phyloP scores from a whole-genome alignment of 2,113 vertebrate genomes.

The Choloepus hoffmanni region DNA sequence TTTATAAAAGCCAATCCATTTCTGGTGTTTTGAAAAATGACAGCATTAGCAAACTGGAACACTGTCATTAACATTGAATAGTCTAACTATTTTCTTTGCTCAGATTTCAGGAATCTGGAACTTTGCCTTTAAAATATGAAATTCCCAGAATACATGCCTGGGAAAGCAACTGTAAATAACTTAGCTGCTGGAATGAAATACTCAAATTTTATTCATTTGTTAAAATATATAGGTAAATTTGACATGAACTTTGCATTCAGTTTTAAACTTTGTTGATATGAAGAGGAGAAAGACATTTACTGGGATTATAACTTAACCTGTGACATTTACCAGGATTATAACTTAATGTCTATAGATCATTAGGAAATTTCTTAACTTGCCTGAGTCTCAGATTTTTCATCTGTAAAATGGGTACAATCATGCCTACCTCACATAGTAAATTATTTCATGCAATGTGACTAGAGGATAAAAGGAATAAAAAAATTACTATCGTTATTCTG shows the following conservation, averaged over 20 bases:
- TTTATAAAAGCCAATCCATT: too few species aligned
- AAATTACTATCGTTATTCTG: slow-evolving; percentile 48
- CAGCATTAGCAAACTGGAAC: too few species aligned
- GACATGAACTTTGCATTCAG: neutral
- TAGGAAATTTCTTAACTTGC: neutral
- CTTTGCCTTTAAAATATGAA: neutral
- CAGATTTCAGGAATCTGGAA: neutral
- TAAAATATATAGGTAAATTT: too few species aligned
- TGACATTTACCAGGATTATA: slow-evolving; percentile 16
- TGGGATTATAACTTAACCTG: neutral
- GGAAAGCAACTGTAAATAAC: neutral
- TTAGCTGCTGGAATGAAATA: neutral
- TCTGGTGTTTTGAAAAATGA: too few species aligned
- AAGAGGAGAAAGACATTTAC: neutral
- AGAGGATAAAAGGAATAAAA: neutral
- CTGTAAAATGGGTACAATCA: slow-evolving; percentile 22
- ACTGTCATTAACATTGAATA: neutral
- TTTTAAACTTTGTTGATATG: neutral
- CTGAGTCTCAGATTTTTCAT: slow-evolving; percentile 15
- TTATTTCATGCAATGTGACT: neutral
- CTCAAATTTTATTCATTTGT: too few species aligned
- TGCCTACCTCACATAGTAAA: neutral
- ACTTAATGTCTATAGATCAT: neutral
- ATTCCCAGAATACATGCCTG: neutral
- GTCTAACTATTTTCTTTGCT: neutral